Evolutionary conservation across 2,797 vertebrate species (phyloP).

Genomic region (Anniella stebbinsi): DNA sequence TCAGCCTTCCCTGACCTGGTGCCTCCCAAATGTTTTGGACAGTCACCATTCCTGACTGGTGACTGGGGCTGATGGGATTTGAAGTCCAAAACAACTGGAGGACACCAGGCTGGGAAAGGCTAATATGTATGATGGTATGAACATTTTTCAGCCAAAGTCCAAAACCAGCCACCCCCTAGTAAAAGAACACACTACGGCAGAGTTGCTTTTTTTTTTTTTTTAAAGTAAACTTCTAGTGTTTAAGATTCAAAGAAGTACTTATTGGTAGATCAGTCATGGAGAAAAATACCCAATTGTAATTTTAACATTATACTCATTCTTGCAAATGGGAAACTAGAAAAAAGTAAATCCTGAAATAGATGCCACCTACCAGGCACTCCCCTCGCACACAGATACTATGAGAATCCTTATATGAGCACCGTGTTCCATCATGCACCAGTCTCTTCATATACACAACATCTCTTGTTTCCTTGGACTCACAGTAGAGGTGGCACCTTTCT

Average conservation of each 20-base stretch:
- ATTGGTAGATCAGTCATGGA: neutral
- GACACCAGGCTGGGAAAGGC: too few relatives aligned
- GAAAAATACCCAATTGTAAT: neutral
- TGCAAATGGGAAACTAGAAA: neutral
- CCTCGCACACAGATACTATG: constrained; percentile 94
- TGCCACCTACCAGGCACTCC: constrained; percentile 89
- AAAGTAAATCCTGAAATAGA: neutral
- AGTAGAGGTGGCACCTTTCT: constrained; percentile 94
- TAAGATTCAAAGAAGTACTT: neutral
- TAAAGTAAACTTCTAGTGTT: neutral
- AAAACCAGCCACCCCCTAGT: neutral
- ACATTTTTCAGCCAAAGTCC: neutral
- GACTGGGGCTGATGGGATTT: too few relatives aligned
- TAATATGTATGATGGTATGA: constrained; percentile 15
- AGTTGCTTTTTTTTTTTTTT: neutral
- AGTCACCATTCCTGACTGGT: too few relatives aligned
- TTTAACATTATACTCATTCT: neutral
- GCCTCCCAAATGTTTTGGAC: neutral
- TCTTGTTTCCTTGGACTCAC: constrained; percentile 90
- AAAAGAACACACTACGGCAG: neutral
- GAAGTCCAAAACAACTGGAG: too few relatives aligned
- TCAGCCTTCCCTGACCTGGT: neutral
- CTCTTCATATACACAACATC: constrained; percentile 91
- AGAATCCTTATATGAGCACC: constrained; percentile 96
- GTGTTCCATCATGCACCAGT: constrained; percentile 91